A percentile compares a stretch with the other conserved stretches of the same genome.
These are phyloP conservation scores for Pyrochroa serraticornis DNA, from an alignment of 2,888 invertebrate genomes.

Conservation along the genomic window DNA sequence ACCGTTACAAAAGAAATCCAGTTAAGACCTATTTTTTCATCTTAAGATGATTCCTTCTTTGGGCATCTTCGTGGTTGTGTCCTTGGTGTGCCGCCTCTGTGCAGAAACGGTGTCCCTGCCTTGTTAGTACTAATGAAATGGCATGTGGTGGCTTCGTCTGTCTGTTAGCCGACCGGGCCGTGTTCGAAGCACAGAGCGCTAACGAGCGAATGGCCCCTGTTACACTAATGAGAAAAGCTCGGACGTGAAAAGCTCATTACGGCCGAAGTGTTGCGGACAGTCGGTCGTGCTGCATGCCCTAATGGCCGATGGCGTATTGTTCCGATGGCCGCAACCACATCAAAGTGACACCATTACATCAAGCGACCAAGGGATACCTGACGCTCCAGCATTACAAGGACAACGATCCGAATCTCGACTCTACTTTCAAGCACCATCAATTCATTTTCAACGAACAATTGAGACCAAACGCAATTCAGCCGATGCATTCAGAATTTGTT, in stretches of 20 bases:
- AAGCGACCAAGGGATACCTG: neutral
- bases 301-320: conserved; percentile 45
- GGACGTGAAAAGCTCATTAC: conserved; percentile 57
- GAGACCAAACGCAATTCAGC: no score
- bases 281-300: conserved; percentile 36
- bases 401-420: neutral
- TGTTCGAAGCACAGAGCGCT: conserved; percentile 35
- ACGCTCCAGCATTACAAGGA: neutral
- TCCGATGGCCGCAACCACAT: conserved; percentile 46
- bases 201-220: conserved; percentile 55
- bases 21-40: no score
- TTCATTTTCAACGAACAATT: no score
- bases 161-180: conserved; percentile 34
- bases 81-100: neutral
- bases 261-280: conserved; percentile 53
- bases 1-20: no score
- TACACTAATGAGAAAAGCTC: conserved; percentile 58
- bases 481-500: no score
- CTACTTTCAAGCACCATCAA: no score
- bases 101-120: conserved; percentile 12
- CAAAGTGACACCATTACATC: conserved; percentile 36
- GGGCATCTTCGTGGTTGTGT: neutral
- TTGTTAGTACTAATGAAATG: conserved; percentile 35
- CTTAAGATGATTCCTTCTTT: conserved; percentile 5
- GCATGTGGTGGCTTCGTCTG: conserved; percentile 51